Evolutionary conservation across 2,888 invertebrate genomes (phyloP).

Genomic region (Drosophila infuscata): DNA sequence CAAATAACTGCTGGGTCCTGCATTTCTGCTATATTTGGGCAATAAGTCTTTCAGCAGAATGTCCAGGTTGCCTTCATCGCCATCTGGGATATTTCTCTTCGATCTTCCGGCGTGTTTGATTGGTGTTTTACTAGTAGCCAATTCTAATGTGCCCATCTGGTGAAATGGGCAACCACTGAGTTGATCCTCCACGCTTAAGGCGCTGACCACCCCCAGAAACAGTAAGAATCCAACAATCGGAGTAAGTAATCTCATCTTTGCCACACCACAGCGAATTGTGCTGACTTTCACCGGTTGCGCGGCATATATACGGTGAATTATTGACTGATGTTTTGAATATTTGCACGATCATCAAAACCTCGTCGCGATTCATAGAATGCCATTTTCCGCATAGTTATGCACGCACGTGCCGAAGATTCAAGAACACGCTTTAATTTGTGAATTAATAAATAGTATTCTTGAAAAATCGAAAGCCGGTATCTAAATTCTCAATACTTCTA

Average conservation of each 20-base stretch:
- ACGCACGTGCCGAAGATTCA: constrained; percentile 49
- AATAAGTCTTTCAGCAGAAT: constrained; percentile 47
- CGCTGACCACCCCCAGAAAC: constrained; percentile 22
- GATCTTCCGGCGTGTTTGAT: constrained; percentile 1
- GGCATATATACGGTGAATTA: constrained; percentile 55
- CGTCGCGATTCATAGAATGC: constrained; percentile 34
- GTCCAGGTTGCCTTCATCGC: constrained; percentile 48
- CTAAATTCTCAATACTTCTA: constrained; percentile 7
- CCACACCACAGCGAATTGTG: constrained; percentile 39
- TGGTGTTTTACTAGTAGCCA: background rate
- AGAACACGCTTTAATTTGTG: constrained; percentile 25
- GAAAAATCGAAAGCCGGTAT: background rate
- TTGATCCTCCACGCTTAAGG: constrained; percentile 8
- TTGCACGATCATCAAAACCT: constrained; percentile 52
- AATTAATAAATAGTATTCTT: constrained; percentile 8
- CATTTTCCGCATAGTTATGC: constrained; percentile 47
- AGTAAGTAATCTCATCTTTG: constrained; percentile 46
- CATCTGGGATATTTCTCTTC: constrained; percentile 31
- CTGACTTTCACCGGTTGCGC: constrained; percentile 24
- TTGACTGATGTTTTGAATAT: constrained; percentile 18
- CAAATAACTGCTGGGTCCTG: constrained; percentile 34
- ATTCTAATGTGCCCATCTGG: constrained; percentile 4
- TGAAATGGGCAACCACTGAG: constrained; percentile 49
- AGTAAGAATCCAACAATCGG: constrained; percentile 19
- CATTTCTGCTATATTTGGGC: constrained; percentile 41